phyloP scores from a whole-genome alignment of 2,888 invertebrate species.

The Drosophila pseudotalamancana region DNA sequence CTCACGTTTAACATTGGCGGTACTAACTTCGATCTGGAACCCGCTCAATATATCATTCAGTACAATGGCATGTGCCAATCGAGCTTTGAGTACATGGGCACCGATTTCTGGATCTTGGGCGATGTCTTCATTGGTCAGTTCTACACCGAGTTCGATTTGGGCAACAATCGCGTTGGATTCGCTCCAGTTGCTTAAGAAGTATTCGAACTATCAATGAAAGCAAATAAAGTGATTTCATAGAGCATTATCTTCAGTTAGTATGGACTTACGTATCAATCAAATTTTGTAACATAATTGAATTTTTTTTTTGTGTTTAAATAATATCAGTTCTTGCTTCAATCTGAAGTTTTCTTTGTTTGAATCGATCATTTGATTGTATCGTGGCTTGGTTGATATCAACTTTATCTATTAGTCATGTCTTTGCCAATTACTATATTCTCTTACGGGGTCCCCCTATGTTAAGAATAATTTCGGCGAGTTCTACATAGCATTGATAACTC shows the following conservation, averaged over 20 bases:
- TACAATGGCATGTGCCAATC: constrained; percentile 91
- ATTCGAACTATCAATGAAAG: background rate
- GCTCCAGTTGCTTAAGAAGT: constrained; percentile 86
- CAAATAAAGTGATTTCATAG: constrained; percentile 20
- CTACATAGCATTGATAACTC: too few species aligned
- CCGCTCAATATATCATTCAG: constrained; percentile 90
- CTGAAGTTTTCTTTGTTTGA: background rate
- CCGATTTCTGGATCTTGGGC: constrained; percentile 95
- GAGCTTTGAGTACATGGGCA: constrained; percentile 94
- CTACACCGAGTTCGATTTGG: constrained; percentile 97
- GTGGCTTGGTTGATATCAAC: background rate
- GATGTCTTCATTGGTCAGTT: constrained; percentile 97
- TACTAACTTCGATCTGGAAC: constrained; percentile 89
- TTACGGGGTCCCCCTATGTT: background rate
- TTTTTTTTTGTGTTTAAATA: background rate
- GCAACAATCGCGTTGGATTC: constrained; percentile 93
- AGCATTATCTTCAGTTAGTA: constrained; percentile 8
- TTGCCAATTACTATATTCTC: background rate
- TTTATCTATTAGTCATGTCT: background rate
- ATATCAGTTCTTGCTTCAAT: background rate
- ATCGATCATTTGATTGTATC: background rate
- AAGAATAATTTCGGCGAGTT: too few species aligned
- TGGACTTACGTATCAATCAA: background rate
- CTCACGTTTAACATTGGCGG: constrained; percentile 91
- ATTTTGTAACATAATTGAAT: background rate